Conservation (phyloP, 2,888 invertebrate genomes). For the Tanypteryx hageni region DNA sequence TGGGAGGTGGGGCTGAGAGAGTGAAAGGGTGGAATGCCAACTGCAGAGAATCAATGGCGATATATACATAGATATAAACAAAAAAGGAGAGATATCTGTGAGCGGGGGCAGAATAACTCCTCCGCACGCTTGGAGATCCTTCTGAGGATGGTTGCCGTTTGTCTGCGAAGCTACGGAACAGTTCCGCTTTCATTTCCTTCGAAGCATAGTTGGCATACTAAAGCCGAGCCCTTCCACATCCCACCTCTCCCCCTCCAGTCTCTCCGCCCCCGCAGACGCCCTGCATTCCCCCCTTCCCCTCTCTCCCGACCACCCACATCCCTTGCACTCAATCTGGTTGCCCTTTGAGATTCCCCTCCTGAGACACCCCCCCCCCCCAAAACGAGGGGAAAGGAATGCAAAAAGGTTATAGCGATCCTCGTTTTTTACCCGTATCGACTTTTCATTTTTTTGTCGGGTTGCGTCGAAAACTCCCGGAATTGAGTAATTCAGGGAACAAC, state of each 20-base stretch:
- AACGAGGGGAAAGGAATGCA: not conserved
- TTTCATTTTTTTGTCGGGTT: not conserved
- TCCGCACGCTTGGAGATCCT: not conserved
- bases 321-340: constrained; percentile 9
- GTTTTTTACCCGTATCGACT: not conserved
- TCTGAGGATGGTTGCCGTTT: constrained; percentile 1
- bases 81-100: not conserved
- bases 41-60: not conserved
- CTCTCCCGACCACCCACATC: no score
- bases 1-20: not conserved
- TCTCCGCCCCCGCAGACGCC: no score
- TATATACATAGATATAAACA: not conserved
- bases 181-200: constrained; percentile 22
- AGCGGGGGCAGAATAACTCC: not conserved
- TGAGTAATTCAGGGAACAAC: not conserved
- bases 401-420: constrained; percentile 8
- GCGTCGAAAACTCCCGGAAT: not conserved
- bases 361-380: not conserved
- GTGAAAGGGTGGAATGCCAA: not conserved
- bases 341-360: not conserved
- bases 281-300: no score
- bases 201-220: not conserved
- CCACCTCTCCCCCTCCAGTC: not conserved
- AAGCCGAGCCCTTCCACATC: not conserved
- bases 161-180: constrained; percentile 5